Percentiles rank a stretch among this genome's conserved stretches.
Conservation (phyloP, 2,113 vertebrate species). For the Hiodon alosoides region DNA sequence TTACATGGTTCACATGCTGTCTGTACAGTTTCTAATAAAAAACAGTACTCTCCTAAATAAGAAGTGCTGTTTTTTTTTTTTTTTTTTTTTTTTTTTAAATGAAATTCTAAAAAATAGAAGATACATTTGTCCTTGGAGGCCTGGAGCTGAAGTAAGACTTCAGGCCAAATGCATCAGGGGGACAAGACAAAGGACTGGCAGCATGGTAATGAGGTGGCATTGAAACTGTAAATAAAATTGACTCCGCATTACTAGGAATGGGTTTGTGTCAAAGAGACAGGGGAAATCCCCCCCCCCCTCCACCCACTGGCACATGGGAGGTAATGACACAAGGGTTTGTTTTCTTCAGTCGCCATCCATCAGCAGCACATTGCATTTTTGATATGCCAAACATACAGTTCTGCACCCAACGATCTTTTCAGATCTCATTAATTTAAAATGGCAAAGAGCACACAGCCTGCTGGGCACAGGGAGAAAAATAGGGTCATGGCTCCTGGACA, state of each 20-base stretch:
- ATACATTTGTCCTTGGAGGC: neutral
- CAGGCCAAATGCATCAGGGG: neutral
- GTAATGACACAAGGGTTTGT: too few species aligned
- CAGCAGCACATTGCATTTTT: too few species aligned
- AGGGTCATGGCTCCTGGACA: too few species aligned
- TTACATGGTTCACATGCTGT: neutral
- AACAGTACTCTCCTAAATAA: neutral
- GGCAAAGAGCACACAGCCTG: too few species aligned
- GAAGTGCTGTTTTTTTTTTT: neutral
- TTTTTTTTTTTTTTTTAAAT: neutral
- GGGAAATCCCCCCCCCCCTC: neutral
- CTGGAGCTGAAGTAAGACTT: neutral
- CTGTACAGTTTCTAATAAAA: slow-evolving; percentile 3
- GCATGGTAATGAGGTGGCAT: neutral
- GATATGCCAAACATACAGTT: too few species aligned
- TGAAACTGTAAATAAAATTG: neutral
- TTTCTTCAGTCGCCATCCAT: too few species aligned
- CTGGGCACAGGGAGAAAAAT: too few species aligned
- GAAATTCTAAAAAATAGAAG: neutral
- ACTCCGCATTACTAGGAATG: neutral
- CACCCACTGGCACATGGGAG: too few species aligned
- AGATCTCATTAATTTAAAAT: too few species aligned
- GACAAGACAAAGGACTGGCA: neutral
- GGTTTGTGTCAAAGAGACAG: neutral
- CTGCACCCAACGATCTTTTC: too few species aligned